Evolutionary conservation across 2,797 vertebrate species (phyloP).

Genomic region (Morelia viridis): DNA sequence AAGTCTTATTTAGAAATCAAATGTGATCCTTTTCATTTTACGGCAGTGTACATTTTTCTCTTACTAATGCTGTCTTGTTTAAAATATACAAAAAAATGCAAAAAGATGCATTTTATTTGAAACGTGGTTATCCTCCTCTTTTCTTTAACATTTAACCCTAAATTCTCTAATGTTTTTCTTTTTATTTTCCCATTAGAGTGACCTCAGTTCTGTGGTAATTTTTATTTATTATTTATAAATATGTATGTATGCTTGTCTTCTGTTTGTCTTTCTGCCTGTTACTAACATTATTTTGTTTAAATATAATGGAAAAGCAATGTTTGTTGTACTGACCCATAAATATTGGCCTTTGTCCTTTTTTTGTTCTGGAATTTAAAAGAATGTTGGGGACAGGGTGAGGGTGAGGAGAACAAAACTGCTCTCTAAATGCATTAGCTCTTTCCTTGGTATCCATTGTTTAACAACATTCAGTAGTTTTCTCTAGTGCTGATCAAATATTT

Average conservation of each 20-base stretch:
- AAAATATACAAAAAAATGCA: conserved; percentile 74
- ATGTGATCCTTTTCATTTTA: conserved; percentile 64
- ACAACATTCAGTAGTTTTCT: conserved; percentile 31
- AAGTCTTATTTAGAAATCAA: conserved; percentile 50
- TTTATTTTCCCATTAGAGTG: conserved; percentile 99
- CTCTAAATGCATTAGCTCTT: conserved; percentile 57
- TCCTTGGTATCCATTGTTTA: conserved; percentile 69
- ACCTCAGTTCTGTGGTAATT: conserved; percentile 99
- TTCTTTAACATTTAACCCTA: conserved; percentile 93
- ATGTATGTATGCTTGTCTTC: conserved; percentile 77
- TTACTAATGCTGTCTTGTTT: conserved; percentile 78
- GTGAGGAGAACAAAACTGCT: conserved; percentile 29
- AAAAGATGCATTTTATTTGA: conserved; percentile 77
- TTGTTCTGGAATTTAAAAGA: not conserved
- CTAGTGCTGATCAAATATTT: not conserved
- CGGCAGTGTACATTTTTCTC: conserved; percentile 73
- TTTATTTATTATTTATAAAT: conserved; percentile 88
- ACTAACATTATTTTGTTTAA: conserved; percentile 71
- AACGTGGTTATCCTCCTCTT: conserved; percentile 76
- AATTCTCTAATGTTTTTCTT: conserved; percentile 89
- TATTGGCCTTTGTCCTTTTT: conserved; percentile 29
- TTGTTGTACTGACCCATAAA: conserved; percentile 57
- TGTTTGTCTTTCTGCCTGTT: conserved; percentile 75
- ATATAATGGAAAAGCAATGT: conserved; percentile 82
- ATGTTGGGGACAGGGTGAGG: not conserved